A percentile compares a stretch with the other conserved stretches of the same genome.
phyloP scores from a whole-genome alignment of 2,888 invertebrate species.

The Timandra comae region DNA sequence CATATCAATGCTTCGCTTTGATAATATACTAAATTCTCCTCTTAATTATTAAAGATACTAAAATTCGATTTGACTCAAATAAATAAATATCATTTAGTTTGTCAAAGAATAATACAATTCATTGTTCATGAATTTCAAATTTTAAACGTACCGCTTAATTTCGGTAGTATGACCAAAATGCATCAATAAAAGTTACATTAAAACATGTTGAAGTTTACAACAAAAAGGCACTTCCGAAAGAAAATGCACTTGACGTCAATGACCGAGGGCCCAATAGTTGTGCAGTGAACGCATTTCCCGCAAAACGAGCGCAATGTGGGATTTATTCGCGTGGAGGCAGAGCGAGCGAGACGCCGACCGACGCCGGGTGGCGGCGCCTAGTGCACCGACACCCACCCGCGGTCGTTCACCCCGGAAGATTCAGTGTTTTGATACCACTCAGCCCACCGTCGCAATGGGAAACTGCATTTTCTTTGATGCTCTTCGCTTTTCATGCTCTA shows the following conservation, averaged over 20 bases:
- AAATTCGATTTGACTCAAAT: no score
- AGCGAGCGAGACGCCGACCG: constrained; percentile 36
- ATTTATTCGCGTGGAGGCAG: constrained; percentile 58
- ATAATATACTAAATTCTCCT: no score
- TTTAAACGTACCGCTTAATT: no score
- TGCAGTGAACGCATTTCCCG: constrained; percentile 72
- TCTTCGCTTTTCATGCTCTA: constrained; percentile 71
- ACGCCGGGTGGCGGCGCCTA: constrained; percentile 46
- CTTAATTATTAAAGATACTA: no score
- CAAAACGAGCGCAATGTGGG: constrained; percentile 54
- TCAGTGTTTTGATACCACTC: constrained; percentile 74
- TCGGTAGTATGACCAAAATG: no score
- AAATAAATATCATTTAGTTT: no score
- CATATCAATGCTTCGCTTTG: no score
- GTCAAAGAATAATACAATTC: no score
- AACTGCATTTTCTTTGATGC: constrained; percentile 74
- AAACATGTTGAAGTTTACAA: no score
- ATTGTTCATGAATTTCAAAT: no score
- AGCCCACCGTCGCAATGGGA: constrained; percentile 65
- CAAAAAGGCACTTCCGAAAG: constrained; percentile 29
- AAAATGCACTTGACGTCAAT: constrained; percentile 65
- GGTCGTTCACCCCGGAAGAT: constrained; percentile 76
- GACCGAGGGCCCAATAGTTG: constrained; percentile 70
- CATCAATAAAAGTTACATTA: no score
- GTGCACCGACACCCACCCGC: constrained; percentile 44